Evolutionary conservation across 2,888 invertebrate genomes (phyloP).

Genomic region (Drepana falcataria): DNA sequence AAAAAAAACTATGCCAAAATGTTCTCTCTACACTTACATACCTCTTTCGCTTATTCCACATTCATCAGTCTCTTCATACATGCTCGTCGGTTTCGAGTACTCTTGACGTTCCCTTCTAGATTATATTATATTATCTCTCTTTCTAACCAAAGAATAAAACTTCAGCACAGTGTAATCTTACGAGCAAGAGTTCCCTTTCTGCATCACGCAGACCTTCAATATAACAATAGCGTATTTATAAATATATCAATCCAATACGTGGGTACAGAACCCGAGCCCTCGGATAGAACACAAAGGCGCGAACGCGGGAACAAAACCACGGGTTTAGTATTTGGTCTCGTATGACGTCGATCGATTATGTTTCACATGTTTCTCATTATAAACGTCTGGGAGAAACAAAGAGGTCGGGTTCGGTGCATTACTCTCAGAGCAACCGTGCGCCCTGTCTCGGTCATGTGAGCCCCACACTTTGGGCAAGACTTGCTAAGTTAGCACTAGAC

Average conservation of each 20-base stretch:
- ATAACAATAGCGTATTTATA: background rate
- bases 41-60: too few relatives aligned
- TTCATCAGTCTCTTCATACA: too few relatives aligned
- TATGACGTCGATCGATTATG: constrained; percentile 65
- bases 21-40: too few relatives aligned
- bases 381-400: constrained; percentile 70
- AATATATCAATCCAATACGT: background rate
- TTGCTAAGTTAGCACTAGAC: constrained; percentile 46
- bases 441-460: constrained; percentile 61
- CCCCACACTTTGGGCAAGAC: constrained; percentile 53
- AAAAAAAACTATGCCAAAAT: too few relatives aligned
- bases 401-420: constrained; percentile 62
- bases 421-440: constrained; percentile 47
- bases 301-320: constrained; percentile 40
- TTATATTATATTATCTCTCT: too few relatives aligned
- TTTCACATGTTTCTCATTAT: constrained; percentile 75
- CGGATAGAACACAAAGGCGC: constrained; percentile 40
- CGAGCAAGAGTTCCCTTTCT: too few relatives aligned
- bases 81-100: too few relatives aligned
- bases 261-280: background rate
- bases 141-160: too few relatives aligned
- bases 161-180: too few relatives aligned
- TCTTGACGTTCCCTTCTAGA: too few relatives aligned
- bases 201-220: background rate
- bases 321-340: constrained; percentile 60